Evolutionary conservation across 1,140 invertebrate genomes (phyloP), one percentile per base, ranked within the genome.

Genomic region (Solenopsis invicta): DNA sequence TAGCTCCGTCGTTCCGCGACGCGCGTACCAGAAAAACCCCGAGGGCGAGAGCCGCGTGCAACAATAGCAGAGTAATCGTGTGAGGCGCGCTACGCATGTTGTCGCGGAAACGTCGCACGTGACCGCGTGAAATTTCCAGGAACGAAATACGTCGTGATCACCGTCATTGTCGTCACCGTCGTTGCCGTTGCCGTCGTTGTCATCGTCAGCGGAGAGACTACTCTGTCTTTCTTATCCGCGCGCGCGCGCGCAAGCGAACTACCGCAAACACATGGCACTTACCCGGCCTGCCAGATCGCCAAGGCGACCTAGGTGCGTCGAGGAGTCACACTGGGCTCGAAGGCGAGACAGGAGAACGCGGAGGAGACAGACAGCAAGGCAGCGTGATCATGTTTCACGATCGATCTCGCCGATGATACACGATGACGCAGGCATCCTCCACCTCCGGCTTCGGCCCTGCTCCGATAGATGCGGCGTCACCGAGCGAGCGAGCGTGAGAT

Each of bases 321-420:
- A 50, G 54, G 59, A 74, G 21, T 37, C 56, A 61, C 71, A 61
- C 71, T 72, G 66, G 69, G 16, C 52, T 18, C 67, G 80, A 9
- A n/a, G 75, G 41, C 59, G 85, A 34, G 61, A 82, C 12, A 41
- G 34, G 3, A 21, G 50, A n/a, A 41, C n/a, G 12, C 74, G 59
- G 12, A 29, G 48, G 16, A 21, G 52, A 34, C 54, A 37, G 76
- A 56, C 13, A 37, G 21, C n/a, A 16, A 66, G 37, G 34, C 37
- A 3, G 52, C 16, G 10, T 50, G 50, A 84, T 85, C 90, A 90
- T 91, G 82, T 90, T 87, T 87, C 50, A 10, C 78, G 78, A 75
- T 75, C 85, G 80, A 90, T 88, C 66, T 86, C 48, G 88, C 66
- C 37, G 59, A 69, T 50, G 64, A n/a, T 78, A 2, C 48, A 67